Percentiles rank a stretch among this genome's conserved stretches.
Conservation (phyloP, 2,888 invertebrate genomes). For the Drosophila mettleri region DNA sequence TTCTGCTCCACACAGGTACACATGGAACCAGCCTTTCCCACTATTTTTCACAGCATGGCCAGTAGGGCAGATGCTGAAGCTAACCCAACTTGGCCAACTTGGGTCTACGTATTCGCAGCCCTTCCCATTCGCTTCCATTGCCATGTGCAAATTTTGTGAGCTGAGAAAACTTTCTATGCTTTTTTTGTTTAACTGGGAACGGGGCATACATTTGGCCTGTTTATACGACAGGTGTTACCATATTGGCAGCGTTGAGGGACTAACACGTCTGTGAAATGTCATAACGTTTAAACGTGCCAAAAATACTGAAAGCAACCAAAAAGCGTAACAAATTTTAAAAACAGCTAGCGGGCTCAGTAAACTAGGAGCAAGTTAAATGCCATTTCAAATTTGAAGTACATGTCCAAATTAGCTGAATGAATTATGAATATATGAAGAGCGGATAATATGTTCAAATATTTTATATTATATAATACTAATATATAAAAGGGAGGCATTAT, state of each 20-base stretch:
- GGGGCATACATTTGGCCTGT: slow-evolving; percentile 45
- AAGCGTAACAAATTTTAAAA: slow-evolving; percentile 25
- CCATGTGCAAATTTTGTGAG: slow-evolving; percentile 57
- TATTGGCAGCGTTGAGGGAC: slow-evolving; percentile 69
- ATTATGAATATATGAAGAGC: not conserved
- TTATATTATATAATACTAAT: no score
- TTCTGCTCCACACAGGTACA: slow-evolving; percentile 1
- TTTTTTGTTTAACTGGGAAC: slow-evolving; percentile 9
- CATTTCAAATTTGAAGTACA: slow-evolving; percentile 15
- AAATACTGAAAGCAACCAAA: slow-evolving; percentile 61
- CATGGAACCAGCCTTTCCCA: slow-evolving; percentile 15
- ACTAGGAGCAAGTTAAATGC: slow-evolving; percentile 17
- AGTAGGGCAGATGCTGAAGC: slow-evolving; percentile 7
- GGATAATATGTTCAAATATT: no score
- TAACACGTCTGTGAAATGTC: slow-evolving; percentile 79
- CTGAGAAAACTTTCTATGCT: slow-evolving; percentile 30
- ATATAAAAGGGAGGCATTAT: no score
- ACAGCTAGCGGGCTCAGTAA: slow-evolving; percentile 11
- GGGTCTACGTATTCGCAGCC: slow-evolving; percentile 21
- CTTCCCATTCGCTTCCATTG: slow-evolving; percentile 29
- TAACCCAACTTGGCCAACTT: slow-evolving; percentile 7
- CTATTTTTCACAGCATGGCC: slow-evolving; percentile 32
- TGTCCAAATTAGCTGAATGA: not conserved
- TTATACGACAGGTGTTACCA: slow-evolving; percentile 79
- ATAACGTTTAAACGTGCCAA: slow-evolving; percentile 82